Base-by-base conservation (phyloP, 2,113 vertebrate species). In the Tupaia chinensis region DNA sequence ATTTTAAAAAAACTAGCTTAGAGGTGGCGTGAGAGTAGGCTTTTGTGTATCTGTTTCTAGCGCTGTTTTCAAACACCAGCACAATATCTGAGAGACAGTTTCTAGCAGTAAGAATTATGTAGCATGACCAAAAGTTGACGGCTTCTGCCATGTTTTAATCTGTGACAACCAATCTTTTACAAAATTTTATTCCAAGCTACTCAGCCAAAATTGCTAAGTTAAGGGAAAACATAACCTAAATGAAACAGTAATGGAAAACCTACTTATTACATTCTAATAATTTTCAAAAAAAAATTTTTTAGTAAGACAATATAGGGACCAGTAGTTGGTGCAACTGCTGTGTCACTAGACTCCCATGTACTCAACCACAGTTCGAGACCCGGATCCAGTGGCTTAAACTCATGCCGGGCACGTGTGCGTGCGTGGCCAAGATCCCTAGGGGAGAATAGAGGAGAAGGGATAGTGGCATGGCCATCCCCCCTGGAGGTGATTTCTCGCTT, bases 81-180 rank as follows among this genome's bases (percentile, higher is more conserved):
- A 95, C 56, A 25, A 92, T 97, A 94, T 13, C 60, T 34, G 77
- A 77, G 32, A 90, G 58, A 76, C 1, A 89, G 53, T 76, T 68
- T 96, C 22, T 29, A 96, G n/a, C 22, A 96, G 80, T 88, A 66
- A 60, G 44, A 82, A 86, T 60, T 77, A 90, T 4, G 6, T 89
- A 87, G 70, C 3, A 80, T 65, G 68, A 86, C n/a, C 61, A 89
- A 14, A 95, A 5, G 19, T 72, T 54, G 25, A 72, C 60, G 54
- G 82, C 82, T 93, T 96, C 58, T 89, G 56, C 17, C 16, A 56
- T n/a, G 53, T 83, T 95, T 91, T 80, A 73, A 87, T 85, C 66
- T 85, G 20, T 78, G 32, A 69, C 74, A 69, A 66, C 27, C 58
- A 93, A 69, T 53, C 44, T 61, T 66, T 83, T 65, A 61, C 3